phyloP scores from a whole-genome alignment of 1,140 invertebrate genomes.

The Latrodectus geometricus region DNA sequence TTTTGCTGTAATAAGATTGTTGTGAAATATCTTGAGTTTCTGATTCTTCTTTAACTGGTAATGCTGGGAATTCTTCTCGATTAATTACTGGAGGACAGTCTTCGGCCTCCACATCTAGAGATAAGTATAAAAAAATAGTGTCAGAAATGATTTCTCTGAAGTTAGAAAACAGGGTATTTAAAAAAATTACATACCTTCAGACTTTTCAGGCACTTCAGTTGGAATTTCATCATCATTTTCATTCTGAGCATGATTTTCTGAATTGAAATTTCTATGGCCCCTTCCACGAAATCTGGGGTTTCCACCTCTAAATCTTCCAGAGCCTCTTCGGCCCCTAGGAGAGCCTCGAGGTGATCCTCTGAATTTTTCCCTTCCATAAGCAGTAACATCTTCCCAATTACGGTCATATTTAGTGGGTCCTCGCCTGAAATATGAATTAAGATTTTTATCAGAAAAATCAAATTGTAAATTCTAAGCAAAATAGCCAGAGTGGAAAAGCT shows the following conservation, averaged over 20 bases:
- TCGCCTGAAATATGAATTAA: conserved; percentile 72
- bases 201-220: conserved; percentile 22
- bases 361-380: conserved; percentile 74
- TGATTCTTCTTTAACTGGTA: conserved; percentile 11
- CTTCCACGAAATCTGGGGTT: conserved; percentile 35
- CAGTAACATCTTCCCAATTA: conserved; percentile 92
- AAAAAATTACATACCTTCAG: conserved; percentile 5
- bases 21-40: not conserved
- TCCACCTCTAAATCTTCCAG: conserved; percentile 63
- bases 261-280: conserved; percentile 1
- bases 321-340: conserved; percentile 39
- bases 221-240: conserved; percentile 16
- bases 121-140: not conserved
- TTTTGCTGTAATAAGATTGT: conserved; percentile 17
- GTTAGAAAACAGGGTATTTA: not conserved
- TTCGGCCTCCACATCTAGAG: conserved; percentile 6
- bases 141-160: not conserved
- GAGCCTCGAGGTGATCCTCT: conserved; percentile 64
- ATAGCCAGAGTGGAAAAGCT: no score
- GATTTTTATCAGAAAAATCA: no score
- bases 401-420: conserved; percentile 91
- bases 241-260: conserved; percentile 45
- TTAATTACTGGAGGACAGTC: conserved; percentile 9
- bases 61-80: conserved; percentile 32
- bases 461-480: no score